phyloP scores from a whole-genome alignment of 2,888 invertebrate genomes.

The Amaurobius ferox region DNA sequence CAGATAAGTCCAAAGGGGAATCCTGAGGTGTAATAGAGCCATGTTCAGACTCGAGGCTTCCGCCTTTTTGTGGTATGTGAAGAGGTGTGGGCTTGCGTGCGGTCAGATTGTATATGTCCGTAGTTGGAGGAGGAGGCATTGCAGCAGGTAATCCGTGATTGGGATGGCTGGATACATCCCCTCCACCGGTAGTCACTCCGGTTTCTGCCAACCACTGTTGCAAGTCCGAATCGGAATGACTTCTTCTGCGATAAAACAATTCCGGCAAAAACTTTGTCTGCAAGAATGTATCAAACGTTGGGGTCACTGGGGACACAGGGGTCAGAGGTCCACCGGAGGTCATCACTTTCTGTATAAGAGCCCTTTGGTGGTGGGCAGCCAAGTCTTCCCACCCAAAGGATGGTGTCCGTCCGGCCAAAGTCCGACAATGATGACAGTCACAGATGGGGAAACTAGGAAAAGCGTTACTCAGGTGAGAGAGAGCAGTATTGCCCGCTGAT shows the following conservation, averaged over 20 bases:
- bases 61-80: constrained; percentile 77
- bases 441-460: constrained; percentile 65
- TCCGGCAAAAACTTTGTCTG: constrained; percentile 80
- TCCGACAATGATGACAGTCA: constrained; percentile 69
- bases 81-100: constrained; percentile 77
- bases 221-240: constrained; percentile 84
- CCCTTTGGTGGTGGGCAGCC: constrained; percentile 47
- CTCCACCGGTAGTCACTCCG: constrained; percentile 78
- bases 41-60: constrained; percentile 80
- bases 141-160: constrained; percentile 75
- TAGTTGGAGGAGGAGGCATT: constrained; percentile 77
- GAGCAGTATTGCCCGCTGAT: constrained; percentile 47
- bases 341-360: constrained; percentile 71
- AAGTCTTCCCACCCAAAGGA: constrained; percentile 43
- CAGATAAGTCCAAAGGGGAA: constrained; percentile 89
- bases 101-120: constrained; percentile 71
- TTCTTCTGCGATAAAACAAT: constrained; percentile 81
- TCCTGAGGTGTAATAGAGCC: constrained; percentile 83
- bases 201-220: constrained; percentile 79
- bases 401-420: constrained; percentile 47
- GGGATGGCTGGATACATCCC: constrained; percentile 73
- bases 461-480: constrained; percentile 35
- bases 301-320: constrained; percentile 58
- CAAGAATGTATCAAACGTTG: constrained; percentile 72
- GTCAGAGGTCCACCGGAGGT: constrained; percentile 74